Conservation (phyloP, 2,113 vertebrate species). For the Gobiocypris rarus region DNA sequence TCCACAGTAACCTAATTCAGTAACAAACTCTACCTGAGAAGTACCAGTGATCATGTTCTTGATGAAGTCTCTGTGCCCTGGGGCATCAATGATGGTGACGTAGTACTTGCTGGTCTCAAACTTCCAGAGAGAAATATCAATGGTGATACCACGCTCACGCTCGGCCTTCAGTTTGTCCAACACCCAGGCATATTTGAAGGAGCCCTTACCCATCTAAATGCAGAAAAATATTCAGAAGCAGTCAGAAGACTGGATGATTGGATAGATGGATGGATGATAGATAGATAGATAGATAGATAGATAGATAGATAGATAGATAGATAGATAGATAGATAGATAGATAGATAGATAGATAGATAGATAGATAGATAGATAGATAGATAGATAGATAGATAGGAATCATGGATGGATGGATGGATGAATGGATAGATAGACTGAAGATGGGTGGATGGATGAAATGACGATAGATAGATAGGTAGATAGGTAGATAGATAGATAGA, state of each 20-base stretch:
- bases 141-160: slow-evolving; percentile 83
- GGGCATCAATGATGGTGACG: slow-evolving; percentile 82
- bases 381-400: not conserved
- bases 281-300: not conserved
- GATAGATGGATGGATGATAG: not conserved
- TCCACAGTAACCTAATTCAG: not conserved
- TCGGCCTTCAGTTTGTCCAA: slow-evolving; percentile 84
- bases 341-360: not conserved
- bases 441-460: not conserved
- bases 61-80: slow-evolving; percentile 84
- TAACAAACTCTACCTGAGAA: slow-evolving; percentile 70
- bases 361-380: not conserved
- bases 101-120: slow-evolving; percentile 81
- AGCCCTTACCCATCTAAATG: slow-evolving; percentile 82
- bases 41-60: slow-evolving; percentile 89
- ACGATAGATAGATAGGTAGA: too few relatives aligned
- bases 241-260: not conserved
- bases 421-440: too few relatives aligned
- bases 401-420: not conserved
- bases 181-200: slow-evolving; percentile 86
- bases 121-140: slow-evolving; percentile 84
- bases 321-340: not conserved
- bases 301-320: not conserved
- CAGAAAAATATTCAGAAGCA: not conserved
- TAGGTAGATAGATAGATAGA: too few relatives aligned